Base-by-base conservation (phyloP, 2,888 invertebrate species). In the Latheticus oryzae region DNA sequence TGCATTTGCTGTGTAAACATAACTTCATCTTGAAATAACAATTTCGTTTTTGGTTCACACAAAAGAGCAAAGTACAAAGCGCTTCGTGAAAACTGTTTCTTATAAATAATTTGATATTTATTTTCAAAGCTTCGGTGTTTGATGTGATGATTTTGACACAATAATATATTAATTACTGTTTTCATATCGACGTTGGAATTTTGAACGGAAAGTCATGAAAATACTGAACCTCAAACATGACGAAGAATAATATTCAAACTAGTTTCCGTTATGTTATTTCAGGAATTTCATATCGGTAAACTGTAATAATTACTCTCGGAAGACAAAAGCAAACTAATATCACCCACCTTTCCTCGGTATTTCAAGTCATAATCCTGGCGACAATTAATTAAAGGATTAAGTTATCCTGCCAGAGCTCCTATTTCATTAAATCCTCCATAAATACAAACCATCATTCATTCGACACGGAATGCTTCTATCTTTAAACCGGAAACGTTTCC, bases 401-500 rank as follows among this genome's bases (percentile, higher is more conserved):
- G 19, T 15, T 13, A 45, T 32, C 32, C 19, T 8, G 11, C 38
- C n/a, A n/a, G n/a, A n/a, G n/a, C n/a, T n/a, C n/a, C n/a, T n/a
- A n/a, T n/a, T n/a, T n/a, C n/a, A n/a, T n/a, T n/a, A 19, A 24
- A 16, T 17, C 12, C n/a, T 3, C 5, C 11, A 13, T n/a, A n/a
- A n/a, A n/a, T n/a, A n/a, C n/a, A n/a, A n/a, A n/a, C n/a, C n/a
- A n/a, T n/a, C n/a, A n/a, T n/a, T n/a, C n/a, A n/a, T n/a, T n/a
- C n/a, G n/a, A n/a, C n/a, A n/a, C n/a, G n/a, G n/a, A n/a, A n/a
- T n/a, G n/a, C n/a, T n/a, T n/a, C n/a, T n/a, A 42, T 37, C 50
- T 50, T 50, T 24, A 42, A 43, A 26, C 48, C 47, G n/a, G n/a
- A 33, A 32, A 28, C 50, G 30, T 45, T 52, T 45, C 33, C 42